A percentile compares a stretch with the other conserved stretches of the same genome.
Conservation (phyloP, 2,113 vertebrate genomes). For the Burhinus bistriatus region DNA sequence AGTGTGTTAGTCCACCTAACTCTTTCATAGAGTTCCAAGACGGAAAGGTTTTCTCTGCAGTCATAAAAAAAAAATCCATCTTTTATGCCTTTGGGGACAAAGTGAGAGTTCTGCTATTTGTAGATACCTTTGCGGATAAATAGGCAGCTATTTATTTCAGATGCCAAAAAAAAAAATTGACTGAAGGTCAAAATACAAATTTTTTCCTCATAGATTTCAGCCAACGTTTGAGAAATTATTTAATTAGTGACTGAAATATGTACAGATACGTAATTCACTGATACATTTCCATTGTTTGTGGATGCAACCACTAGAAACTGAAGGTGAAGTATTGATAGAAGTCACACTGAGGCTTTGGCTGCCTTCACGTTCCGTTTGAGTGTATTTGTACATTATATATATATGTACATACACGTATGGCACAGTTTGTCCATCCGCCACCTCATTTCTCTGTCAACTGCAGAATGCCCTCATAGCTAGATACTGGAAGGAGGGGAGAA, state of each 20-base stretch:
- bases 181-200: background rate
- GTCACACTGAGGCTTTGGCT: background rate
- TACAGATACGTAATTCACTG: background rate
- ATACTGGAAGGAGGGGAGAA: background rate
- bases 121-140: background rate
- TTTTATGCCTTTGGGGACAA: background rate
- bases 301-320: background rate
- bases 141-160: background rate
- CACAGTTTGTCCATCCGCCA: background rate
- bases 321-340: background rate
- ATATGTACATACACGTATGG: background rate
- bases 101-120: background rate
- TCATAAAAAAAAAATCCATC: background rate
- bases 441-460: background rate
- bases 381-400: background rate
- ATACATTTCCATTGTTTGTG: background rate
- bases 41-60: background rate
- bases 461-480: background rate
- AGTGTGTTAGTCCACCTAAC: background rate
- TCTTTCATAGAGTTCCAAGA: background rate
- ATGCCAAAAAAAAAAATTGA: background rate
- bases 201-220: background rate
- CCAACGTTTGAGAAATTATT: background rate
- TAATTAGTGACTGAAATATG: background rate
- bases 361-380: accelerated